Percentiles rank a stretch among this genome's conserved stretches.
These are phyloP conservation scores for Poeciliopsis prolifica DNA, from an alignment of 2,113 vertebrate species.

Conservation along the genomic window DNA sequence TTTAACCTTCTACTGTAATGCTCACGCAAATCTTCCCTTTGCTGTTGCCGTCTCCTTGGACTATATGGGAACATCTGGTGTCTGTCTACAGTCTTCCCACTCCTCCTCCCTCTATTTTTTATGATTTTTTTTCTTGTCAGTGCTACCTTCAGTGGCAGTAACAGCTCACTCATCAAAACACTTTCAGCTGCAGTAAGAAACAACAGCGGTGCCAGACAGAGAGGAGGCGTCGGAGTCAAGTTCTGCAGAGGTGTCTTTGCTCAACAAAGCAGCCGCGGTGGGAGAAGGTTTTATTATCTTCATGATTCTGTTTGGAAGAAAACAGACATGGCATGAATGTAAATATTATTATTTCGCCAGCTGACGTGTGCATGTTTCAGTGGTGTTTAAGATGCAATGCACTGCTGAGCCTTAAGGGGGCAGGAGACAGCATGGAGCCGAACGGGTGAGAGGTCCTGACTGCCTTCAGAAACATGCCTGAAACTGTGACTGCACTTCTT, in stretches of 20 bases:
- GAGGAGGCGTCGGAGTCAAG: constrained; percentile 12
- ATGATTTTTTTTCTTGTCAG: constrained; percentile 12
- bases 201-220: neutral
- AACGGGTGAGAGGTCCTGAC: constrained; percentile 8
- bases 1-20: constrained; percentile 21
- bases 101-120: constrained; percentile 20
- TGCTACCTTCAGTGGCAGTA: constrained; percentile 43
- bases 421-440: constrained; percentile 59
- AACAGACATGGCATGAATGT: neutral
- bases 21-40: constrained; percentile 33
- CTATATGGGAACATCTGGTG: constrained; percentile 69
- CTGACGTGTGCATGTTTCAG: neutral
- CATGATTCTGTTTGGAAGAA: neutral
- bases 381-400: constrained; percentile 49
- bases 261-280: neutral
- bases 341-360: neutral
- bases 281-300: neutral
- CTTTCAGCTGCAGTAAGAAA: constrained; percentile 32
- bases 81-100: constrained; percentile 50
- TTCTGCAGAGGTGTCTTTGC: neutral
- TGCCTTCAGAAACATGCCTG: constrained; percentile 6
- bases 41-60: constrained; percentile 36
- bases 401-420: constrained; percentile 58
- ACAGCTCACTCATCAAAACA: constrained; percentile 53
- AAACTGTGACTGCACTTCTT: no score